Evolutionary conservation across 1,140 invertebrate species (phyloP).

Genomic region (Liolophura sinensis): DNA sequence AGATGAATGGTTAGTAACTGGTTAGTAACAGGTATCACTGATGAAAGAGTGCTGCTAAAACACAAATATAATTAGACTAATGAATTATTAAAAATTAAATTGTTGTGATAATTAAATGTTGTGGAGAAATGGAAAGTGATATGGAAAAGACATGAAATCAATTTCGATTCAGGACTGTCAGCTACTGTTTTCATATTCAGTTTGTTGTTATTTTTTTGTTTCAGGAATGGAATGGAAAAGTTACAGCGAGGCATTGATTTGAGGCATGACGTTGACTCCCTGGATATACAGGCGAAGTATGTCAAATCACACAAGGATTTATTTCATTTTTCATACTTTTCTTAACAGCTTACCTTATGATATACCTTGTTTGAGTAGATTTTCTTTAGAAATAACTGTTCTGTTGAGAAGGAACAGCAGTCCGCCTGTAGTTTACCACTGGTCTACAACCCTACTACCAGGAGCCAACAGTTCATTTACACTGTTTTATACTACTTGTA

Average conservation of each 20-base stretch:
- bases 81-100: not conserved
- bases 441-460: too few species aligned
- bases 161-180: not conserved
- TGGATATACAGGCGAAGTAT: conserved; percentile 63
- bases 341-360: too few species aligned
- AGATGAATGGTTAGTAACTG: too few species aligned
- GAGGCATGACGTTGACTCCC: conserved; percentile 57
- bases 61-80: not conserved
- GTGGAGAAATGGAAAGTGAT: not conserved
- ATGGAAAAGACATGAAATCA: not conserved
- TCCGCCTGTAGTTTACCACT: too few species aligned
- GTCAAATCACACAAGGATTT: conserved; percentile 6
- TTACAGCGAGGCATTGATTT: conserved; percentile 52
- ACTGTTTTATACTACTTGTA: not conserved
- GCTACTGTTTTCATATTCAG: conserved; percentile 1
- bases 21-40: not conserved
- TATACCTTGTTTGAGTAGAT: conserved; percentile 12
- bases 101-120: not conserved
- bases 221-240: conserved; percentile 83
- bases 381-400: conserved; percentile 8
- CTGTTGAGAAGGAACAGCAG: conserved; percentile 6
- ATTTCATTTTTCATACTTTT: too few species aligned
- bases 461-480: not conserved
- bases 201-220: conserved; percentile 17
- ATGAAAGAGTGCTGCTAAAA: not conserved